Evolutionary conservation across 2,113 vertebrate species (phyloP), one percentile per base, ranked within the genome.

Genomic region (Gymnarchus niloticus): DNA sequence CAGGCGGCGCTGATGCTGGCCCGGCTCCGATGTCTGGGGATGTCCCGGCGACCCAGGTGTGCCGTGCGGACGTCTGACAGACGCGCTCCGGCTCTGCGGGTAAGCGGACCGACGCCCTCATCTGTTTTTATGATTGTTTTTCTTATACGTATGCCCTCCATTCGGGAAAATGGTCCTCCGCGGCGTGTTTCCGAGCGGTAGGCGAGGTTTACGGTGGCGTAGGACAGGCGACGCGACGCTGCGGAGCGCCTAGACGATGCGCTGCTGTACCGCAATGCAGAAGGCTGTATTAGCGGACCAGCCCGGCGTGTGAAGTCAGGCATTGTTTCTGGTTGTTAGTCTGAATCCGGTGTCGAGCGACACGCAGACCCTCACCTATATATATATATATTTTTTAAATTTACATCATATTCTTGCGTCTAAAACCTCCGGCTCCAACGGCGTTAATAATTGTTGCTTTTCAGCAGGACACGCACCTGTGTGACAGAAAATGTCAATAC

Each of bases 221-320:
- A n/a, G 65, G 80, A 14, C 10, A 88, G 88, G 87, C 89, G 84
- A 86, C 56, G 85, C 88, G 91, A 90, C 90, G 91, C 91, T 89
- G 90, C 49, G 84, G 41, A 59, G 78, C 87, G 88, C 37, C 52
- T 81, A 85, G 88, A 89, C 88, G 82, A 87, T 88, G 85, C 51
- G 85, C 56, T 84, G 85, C 81, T 84, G 89, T 86, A 89, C 93
- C 89, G 93, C 93, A 93, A 85, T 93, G 93, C 94, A 94, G 92
- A 89, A 87, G 77, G 37, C 49, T 37, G 33, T 48, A 51, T 17
- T 19, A 76, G 37, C 65, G 83, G 17, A 61, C 37, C 56, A 28
- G 1, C n/a, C n/a, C 28, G 59, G 25, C 33, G 28, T 85, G 48
- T 59, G 41, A 57, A 14, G 56, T 25, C 37, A 48, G 14, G n/a